These are phyloP conservation scores for Coptotermes formosanus DNA, from an alignment of 1,140 invertebrate genomes.

Conservation along the genomic window DNA sequence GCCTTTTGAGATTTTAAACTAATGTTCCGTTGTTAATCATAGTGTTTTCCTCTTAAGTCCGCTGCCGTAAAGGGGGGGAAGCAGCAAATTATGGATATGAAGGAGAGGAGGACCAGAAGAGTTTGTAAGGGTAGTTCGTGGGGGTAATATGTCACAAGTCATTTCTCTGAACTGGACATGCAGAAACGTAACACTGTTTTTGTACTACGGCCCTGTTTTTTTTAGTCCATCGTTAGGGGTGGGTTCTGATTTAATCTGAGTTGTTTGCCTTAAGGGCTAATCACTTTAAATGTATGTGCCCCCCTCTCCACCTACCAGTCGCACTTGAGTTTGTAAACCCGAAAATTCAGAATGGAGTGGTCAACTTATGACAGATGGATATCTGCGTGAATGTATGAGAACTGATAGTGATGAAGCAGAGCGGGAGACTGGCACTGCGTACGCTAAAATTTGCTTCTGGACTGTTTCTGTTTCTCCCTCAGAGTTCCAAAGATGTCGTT, in stretches of 20 bases:
- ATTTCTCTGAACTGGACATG: background rate
- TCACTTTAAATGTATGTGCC: background rate
- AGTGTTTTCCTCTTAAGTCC: constrained; percentile 15
- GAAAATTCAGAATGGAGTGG: constrained; percentile 8
- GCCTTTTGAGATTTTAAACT: constrained; percentile 19
- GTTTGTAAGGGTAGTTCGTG: background rate
- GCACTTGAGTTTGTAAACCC: constrained; percentile 1
- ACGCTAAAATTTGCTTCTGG: no score
- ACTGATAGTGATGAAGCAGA: no score
- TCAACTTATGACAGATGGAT: background rate
- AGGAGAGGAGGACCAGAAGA: background rate
- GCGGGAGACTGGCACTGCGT: no score
- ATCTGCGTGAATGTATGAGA: no score
- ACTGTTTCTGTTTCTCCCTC: no score
- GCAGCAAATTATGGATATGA: constrained; percentile 12
- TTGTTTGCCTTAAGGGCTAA: constrained; percentile 10
- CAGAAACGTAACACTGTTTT: background rate
- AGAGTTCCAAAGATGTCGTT: no score
- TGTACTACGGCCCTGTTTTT: background rate
- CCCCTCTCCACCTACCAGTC: background rate
- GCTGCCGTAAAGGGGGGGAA: background rate
- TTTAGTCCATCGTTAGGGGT: background rate
- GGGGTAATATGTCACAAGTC: constrained; percentile 18
- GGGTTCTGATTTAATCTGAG: constrained; percentile 12
- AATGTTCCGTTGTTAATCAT: constrained; percentile 19